phyloP scores from a whole-genome alignment of 2,888 invertebrate species.

The Drosophila aldrichi region DNA sequence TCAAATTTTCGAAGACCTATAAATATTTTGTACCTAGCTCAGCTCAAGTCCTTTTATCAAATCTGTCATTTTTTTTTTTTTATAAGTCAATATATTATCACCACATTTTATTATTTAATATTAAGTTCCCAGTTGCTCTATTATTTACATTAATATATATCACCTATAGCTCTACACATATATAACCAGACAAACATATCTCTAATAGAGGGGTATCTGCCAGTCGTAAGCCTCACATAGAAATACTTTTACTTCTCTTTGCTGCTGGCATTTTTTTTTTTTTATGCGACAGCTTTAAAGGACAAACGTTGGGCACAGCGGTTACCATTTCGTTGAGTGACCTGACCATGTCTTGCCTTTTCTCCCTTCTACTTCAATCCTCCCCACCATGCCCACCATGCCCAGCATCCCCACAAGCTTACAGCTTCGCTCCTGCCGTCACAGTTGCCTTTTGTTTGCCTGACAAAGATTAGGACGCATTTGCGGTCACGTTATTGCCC shows the following conservation, averaged over 20 bases:
- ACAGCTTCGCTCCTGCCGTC: neutral
- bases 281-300: conserved; percentile 71
- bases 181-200: neutral
- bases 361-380: neutral
- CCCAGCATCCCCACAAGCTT: neutral
- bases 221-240: neutral
- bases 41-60: no score
- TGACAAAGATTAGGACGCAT: conserved; percentile 71
- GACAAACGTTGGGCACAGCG: conserved; percentile 62
- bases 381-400: neutral
- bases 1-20: no score
- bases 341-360: conserved; percentile 46
- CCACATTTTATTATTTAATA: no score
- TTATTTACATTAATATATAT: neutral
- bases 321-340: conserved; percentile 74
- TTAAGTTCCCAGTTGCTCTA: neutral
- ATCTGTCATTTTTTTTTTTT: no score
- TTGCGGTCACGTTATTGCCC: conserved; percentile 81
- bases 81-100: no score
- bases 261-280: conserved; percentile 38
- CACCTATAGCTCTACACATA: neutral
- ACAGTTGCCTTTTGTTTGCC: conserved; percentile 60
- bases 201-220: neutral
- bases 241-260: neutral
- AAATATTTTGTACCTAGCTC: no score